Base-by-base conservation (phyloP, 2,797 vertebrate species). In the Phrynocephalus vlangalii region DNA sequence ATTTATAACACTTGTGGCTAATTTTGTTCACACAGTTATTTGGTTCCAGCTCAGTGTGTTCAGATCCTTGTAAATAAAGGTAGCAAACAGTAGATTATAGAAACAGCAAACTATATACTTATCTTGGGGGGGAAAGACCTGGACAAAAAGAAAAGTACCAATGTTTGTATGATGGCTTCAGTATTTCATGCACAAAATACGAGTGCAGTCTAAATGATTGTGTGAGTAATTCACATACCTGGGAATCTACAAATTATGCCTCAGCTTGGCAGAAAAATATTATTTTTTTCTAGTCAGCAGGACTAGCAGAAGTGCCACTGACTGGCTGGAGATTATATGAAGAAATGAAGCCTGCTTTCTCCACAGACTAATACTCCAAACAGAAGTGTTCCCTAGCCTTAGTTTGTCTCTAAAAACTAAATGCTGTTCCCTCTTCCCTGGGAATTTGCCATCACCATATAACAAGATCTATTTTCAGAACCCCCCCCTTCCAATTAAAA, bases 61-160 rank as follows among this genome's bases (percentile, higher is more conserved):
- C 18, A 85, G 63, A 26, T 56, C 33, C 81, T 89, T 68, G 50
- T 85, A 33, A 44, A 11, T 63, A 22, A 63, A 0, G 0, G 6
- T 72, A 38, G 6, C 6, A 72, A 91, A 30, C 38, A 8, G 85
- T 89, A 13, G 52, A 85, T 76, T 75, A 11, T 87, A 81, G 87
- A 89, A 92, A 8, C 15, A 3, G 44, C 11, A 26, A 73, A 3
- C 50, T 80, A 1, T 79, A 30, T 83, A 48, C 68, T 9, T 24
- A n/a, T 82, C 66, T 79, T 73, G 22, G 63, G 56, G 6, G 13
- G 1, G 5, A n/a, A n/a, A 15, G 70, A 71, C 1, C 9, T 22
- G 22, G 73, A 22, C 3, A 8, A 9, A 44, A 10, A 76, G 2
- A 76, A 44, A 22, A 20, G 22, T 76, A 76, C 6, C 6, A 33